phyloP scores from a whole-genome alignment of 2,113 vertebrate genomes.

The Dicrurus megarhynchus region DNA sequence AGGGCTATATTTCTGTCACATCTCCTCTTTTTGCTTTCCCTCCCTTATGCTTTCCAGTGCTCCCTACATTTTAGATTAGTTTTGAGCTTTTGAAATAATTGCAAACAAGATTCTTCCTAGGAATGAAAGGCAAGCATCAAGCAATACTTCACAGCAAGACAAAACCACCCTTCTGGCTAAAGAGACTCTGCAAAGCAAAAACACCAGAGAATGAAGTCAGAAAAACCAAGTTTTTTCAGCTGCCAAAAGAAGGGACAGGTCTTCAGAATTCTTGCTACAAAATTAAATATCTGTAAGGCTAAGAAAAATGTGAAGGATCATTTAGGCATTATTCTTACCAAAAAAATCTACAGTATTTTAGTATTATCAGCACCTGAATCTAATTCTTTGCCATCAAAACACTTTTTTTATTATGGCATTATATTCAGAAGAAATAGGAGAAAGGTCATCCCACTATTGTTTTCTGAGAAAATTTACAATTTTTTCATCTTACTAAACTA shows the following conservation, averaged over 20 bases:
- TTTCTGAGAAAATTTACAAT: neutral
- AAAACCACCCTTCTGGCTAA: neutral
- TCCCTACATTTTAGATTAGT: neutral
- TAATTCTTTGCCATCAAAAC: neutral
- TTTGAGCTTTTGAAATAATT: neutral
- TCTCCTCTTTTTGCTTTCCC: neutral
- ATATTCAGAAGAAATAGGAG: neutral
- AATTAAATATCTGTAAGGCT: neutral
- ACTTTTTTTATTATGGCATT: neutral
- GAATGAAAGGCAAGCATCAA: neutral
- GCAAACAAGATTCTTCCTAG: neutral
- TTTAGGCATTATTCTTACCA: neutral
- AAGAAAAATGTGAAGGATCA: neutral
- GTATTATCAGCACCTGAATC: neutral
- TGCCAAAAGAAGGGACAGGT: neutral
- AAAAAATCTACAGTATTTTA: neutral
- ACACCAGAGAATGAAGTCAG: neutral
- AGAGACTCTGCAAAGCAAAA: neutral
- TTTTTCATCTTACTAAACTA: neutral
- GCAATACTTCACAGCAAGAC: neutral
- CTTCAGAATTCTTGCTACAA: neutral
- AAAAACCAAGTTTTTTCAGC: neutral
- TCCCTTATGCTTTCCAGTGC: neutral
- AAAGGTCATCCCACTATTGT: neutral
- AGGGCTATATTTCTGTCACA: neutral